Conservation (phyloP, 30 jellyfish, hydroid and myxozoan species). For the Hydra vulgaris region DNA sequence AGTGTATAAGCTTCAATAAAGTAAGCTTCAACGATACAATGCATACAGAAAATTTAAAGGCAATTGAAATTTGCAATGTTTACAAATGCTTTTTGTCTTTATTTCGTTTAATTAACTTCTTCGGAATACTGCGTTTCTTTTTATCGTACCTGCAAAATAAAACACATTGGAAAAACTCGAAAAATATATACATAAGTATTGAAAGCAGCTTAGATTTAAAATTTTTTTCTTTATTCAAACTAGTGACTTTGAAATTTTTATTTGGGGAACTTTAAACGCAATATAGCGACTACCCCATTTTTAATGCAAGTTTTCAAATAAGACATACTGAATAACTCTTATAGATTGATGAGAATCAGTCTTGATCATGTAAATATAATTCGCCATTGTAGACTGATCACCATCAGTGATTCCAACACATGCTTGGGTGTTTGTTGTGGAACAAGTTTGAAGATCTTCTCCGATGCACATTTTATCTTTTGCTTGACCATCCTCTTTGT, state of each 20-base stretch:
- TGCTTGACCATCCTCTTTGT: constrained; percentile 90
- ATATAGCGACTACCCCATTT: no score
- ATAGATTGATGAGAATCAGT: constrained; percentile 43
- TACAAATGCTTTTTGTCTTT: neutral
- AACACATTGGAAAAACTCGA: neutral
- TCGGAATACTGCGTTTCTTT: neutral
- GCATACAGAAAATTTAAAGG: no score
- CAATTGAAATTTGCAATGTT: no score
- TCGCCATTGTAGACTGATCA: constrained; percentile 15
- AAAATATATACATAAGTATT: no score
- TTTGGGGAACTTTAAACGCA: no score
- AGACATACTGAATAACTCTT: constrained; percentile 70
- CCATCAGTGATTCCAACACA: constrained; percentile 22
- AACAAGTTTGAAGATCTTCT: constrained; percentile 35
- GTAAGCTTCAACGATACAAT: no score
- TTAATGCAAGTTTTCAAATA: no score
- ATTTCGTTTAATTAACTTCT: neutral
- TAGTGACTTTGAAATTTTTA: no score
- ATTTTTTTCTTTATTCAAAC: no score
- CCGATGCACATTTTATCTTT: constrained; percentile 38
- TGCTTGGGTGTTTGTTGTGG: constrained; percentile 11
- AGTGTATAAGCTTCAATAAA: no score
- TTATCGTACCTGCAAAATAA: neutral
- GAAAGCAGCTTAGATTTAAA: no score
- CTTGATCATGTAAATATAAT: constrained; percentile 52